A percentile compares a stretch with the other conserved stretches of the same genome.
phyloP scores from a whole-genome alignment of 2,113 vertebrate species.

The Setophaga petechia region DNA sequence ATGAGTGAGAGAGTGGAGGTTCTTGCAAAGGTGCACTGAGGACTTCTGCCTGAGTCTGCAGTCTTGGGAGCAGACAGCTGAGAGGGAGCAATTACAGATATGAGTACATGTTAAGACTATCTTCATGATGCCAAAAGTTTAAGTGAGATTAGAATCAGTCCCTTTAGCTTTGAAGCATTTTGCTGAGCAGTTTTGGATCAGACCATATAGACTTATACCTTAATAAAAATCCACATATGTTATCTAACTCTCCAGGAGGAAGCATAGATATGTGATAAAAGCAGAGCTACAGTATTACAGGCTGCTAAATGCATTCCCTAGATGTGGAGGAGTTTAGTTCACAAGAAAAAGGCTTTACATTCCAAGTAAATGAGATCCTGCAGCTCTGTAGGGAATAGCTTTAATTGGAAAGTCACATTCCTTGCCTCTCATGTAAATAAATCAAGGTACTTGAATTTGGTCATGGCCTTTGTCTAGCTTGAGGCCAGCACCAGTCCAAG shows the following conservation, averaged over 20 bases:
- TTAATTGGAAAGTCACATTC: constrained; percentile 39
- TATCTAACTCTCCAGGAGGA: not conserved
- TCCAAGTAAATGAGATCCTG: constrained; percentile 44
- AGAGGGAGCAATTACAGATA: not conserved
- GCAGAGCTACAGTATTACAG: not conserved
- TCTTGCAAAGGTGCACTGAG: not conserved
- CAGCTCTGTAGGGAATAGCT: constrained; percentile 16
- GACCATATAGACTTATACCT: not conserved
- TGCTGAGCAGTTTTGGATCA: not conserved
- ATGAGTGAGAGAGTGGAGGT: not conserved
- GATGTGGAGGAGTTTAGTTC: constrained; percentile 13
- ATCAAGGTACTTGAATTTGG: not conserved
- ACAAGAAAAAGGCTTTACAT: constrained; percentile 25
- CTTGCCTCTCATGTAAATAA: not conserved
- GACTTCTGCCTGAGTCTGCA: not conserved
- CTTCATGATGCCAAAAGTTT: not conserved
- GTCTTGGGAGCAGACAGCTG: not conserved
- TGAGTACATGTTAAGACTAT: not conserved
- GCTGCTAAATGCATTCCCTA: not conserved
- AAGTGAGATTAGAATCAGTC: not conserved
- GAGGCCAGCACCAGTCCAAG: not conserved
- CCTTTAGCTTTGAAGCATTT: not conserved
- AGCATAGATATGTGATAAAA: constrained; percentile 29
- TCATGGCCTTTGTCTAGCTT: not conserved
- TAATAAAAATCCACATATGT: constrained; percentile 24